Base-by-base conservation (phyloP, 1,140 invertebrate species). In the Antheraea mylitta region DNA sequence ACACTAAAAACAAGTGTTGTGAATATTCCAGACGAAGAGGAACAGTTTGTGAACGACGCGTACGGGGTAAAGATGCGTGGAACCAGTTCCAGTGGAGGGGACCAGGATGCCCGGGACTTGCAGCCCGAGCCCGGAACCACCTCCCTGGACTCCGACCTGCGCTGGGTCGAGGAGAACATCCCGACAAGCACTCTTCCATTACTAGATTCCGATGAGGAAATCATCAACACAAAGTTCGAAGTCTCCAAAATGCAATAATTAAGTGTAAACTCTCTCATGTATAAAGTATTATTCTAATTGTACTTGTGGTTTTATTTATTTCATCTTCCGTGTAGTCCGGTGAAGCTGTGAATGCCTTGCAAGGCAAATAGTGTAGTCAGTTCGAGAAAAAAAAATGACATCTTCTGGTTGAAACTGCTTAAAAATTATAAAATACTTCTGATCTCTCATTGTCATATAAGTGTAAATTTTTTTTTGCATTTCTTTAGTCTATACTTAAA, bases 161-260 rank as follows among this genome's bases (percentile, higher is more conserved):
- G 96, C 86, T 98, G 97, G 97, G 95, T 98, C 0, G 97, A 98
- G 87, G 97, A 98, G 81, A 97, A 98, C 87, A 97, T 98, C 78
- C 96, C 97, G 38, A 93, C 95, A 22, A 95, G 96, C 65, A 94
- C 96, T 13, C 90, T 98, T 30, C 97, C 97, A 0, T 94, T 97
- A 22, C 90, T 98, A 18, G 97, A 98, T 90, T 98, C 97, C 0
- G 97, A 98, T 86, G 97, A 98, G 87, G 97, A 98, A 92, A 95
- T 98, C 30, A 95, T 97, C 84, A 97, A 95, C 76, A 97, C 97
- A 6, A 96, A 96, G 89, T 98, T 98, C 92, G 97, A 98, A 93
- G 95, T 97, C 68, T 97, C 96, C 48, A 98, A 98, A 92, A 98
- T 98, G 97, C 96, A 98, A 92, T 97, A 88, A 78, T 64, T 75